Percentiles rank a stretch among this genome's conserved stretches.
These are phyloP conservation scores for Harpalus rubripes DNA, from an alignment of 2,888 invertebrate species.

Conservation along the genomic window DNA sequence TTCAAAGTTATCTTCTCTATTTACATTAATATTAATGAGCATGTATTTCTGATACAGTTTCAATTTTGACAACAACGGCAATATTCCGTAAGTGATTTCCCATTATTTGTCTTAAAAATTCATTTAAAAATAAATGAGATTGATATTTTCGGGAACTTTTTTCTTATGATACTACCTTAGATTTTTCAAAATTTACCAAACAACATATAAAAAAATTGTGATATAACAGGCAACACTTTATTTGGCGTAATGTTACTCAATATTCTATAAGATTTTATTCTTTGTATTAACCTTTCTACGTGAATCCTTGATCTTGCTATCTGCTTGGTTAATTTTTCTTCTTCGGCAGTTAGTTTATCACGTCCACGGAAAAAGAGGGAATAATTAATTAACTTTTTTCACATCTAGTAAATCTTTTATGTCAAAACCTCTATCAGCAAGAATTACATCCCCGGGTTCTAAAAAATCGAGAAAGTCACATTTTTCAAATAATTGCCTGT, in stretches of 20 bases:
- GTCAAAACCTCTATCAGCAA: conserved; percentile 70
- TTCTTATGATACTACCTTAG: too few species aligned
- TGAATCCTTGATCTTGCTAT: conserved; percentile 69
- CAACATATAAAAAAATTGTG: conserved; percentile 60
- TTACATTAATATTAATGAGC: too few species aligned
- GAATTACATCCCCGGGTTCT: conserved; percentile 68
- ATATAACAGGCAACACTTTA: conserved; percentile 64
- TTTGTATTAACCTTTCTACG: conserved; percentile 68
- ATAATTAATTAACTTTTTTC: conserved; percentile 58
- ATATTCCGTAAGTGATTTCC: too few species aligned
- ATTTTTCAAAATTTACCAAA: conserved; percentile 11
- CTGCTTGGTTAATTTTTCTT: conserved; percentile 61
- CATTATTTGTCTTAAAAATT: too few species aligned
- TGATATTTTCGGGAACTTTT: too few species aligned
- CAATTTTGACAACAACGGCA: too few species aligned
- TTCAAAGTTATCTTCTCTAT: too few species aligned
- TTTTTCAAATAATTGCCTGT: conserved; percentile 67
- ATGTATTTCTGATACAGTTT: too few species aligned
- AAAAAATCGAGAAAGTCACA: conserved; percentile 66
- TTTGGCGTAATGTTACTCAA: conserved; percentile 61
- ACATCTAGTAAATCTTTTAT: conserved; percentile 67
- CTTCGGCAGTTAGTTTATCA: too few species aligned
- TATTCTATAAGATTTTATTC: conserved; percentile 68
- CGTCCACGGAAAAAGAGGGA: conserved; percentile 68
- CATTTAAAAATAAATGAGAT: too few species aligned